Base-by-base conservation (phyloP, 2,797 vertebrate genomes). In the Mastacembelus armatus region DNA sequence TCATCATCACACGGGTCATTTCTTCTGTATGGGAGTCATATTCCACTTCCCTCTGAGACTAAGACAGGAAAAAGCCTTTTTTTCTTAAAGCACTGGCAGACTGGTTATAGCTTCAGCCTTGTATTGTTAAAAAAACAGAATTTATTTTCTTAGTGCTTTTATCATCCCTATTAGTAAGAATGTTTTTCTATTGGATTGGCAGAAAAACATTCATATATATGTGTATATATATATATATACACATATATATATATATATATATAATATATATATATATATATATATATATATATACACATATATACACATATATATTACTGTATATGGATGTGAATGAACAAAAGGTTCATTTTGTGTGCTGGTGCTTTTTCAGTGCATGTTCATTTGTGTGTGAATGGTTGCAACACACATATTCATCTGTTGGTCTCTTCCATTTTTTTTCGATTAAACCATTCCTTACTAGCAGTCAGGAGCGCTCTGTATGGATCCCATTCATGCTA, bases 111-210 rank as follows among this genome's bases (percentile, higher is more conserved):
- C 71, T 54, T 77, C 67, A 45, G 66, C 77, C 68, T 76, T 78
- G 73, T 83, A 75, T 64, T 71, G 62, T 45, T 38, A 36, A 65
- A 57, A 65, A 57, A 64, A 54, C 27, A 74, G 43, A 78, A 63
- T 83, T 88, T 76, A 78, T 85, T 86, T 86, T 84, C 82, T 85
- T 85, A 85, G 74, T 66, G 74, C 68, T 83, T 56, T 62, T 69
- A 75, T 48, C 70, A 66, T 74, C 76, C 79, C 74, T 56, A 35
- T 73, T 59, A 38, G 71, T 66, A 62, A 55, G 70, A 44, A 51
- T 14, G 7, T 60, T 77, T 80, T 83, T 85, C 66, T 79, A 67
- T 79, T 56, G 65, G 63, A 81, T 73, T 73, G 71, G 67, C 71
- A 70, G 12, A n/a, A n/a, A n/a, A n/a, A n/a, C n/a, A n/a, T n/a